Conservation (phyloP, 2,797 vertebrate genomes). For the Catamblyrhynchus diadema region DNA sequence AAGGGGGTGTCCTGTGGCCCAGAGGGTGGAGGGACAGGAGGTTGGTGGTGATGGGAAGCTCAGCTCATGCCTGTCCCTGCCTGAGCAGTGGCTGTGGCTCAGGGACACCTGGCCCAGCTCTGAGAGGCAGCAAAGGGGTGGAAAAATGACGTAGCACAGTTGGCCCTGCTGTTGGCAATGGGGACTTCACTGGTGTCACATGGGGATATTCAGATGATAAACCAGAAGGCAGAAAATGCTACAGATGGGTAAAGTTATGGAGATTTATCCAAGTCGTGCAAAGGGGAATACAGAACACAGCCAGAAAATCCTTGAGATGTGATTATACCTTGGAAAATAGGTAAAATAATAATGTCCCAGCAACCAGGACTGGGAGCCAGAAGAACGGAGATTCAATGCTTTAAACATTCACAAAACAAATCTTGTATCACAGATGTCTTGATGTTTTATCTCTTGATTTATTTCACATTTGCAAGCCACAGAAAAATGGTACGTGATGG, state of each 20-base stretch:
- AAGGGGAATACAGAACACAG: neutral
- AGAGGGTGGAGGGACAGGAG: neutral
- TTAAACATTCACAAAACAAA: neutral
- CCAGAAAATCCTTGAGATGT: neutral
- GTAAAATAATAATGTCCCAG: neutral
- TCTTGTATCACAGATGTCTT: neutral
- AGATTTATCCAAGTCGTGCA: neutral
- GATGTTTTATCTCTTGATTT: conserved; percentile 49
- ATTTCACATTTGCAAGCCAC: conserved; percentile 18
- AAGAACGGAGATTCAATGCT: neutral
- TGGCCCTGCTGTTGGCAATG: neutral
- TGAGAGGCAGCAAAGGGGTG: neutral
- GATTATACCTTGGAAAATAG: neutral
- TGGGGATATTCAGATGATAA: neutral
- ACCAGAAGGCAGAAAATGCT: neutral
- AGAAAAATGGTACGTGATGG: conserved; percentile 45
- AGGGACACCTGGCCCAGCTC: neutral
- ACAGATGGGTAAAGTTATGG: neutral
- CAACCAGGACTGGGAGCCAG: neutral
- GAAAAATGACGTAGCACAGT: fast-evolving
- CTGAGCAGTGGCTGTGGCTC: neutral
- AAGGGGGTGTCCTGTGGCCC: neutral
- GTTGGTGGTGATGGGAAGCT: fast-evolving
- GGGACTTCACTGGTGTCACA: neutral
- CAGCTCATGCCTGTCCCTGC: neutral